phyloP scores from a whole-genome alignment of 2,113 vertebrate species.

The Sterna hirundo region DNA sequence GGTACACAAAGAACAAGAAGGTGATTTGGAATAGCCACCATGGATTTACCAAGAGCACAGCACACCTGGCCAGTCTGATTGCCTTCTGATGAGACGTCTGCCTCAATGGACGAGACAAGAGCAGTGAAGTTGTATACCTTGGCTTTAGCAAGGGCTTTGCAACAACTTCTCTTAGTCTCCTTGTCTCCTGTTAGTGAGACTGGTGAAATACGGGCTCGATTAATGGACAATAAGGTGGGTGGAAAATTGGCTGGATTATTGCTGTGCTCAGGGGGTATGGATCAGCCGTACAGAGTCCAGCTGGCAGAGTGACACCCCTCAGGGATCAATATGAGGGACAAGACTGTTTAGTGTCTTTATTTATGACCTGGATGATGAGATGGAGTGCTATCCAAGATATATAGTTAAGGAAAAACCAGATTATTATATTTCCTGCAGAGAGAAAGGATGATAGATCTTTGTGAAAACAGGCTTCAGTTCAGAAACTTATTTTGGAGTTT shows the following conservation, averaged over 20 bases:
- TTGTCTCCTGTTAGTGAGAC: background rate
- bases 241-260: background rate
- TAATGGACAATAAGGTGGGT: background rate
- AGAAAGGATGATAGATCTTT: background rate
- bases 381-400: background rate
- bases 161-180: background rate
- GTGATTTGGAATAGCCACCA: background rate
- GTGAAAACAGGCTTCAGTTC: background rate
- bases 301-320: background rate
- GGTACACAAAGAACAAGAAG: background rate
- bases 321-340: rapidly evolving
- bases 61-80: background rate
- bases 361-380: background rate
- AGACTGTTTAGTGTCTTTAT: background rate
- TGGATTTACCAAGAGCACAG: background rate
- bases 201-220: background rate
- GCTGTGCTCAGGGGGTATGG: background rate
- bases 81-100: background rate
- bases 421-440: background rate
- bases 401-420: background rate
- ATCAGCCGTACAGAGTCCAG: background rate
- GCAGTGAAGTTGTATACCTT: background rate
- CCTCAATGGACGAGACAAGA: background rate
- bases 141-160: background rate
- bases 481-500: background rate